Percentiles rank a stretch among this genome's conserved stretches.
These are phyloP conservation scores for Proterorhinus semilunaris DNA, from an alignment of 2,113 vertebrate genomes.

Conservation along the genomic window DNA sequence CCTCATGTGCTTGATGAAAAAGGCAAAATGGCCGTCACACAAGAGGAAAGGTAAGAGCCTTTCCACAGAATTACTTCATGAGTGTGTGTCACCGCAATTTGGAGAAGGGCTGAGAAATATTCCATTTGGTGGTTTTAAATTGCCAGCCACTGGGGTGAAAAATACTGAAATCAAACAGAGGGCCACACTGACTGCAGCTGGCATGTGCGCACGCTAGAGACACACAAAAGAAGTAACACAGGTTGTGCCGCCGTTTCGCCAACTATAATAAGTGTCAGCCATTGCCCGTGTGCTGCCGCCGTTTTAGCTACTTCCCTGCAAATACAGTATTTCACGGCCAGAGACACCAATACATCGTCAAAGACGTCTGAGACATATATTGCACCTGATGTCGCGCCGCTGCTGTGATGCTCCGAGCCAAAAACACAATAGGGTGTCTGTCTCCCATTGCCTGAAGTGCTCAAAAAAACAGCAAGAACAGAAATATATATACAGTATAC, in stretches of 20 bases:
- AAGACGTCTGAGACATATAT: conserved; percentile 54
- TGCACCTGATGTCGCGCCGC: conserved; percentile 60
- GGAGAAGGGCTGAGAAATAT: conserved; percentile 61
- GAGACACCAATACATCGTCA: conserved; percentile 55
- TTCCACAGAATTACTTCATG: conserved; percentile 60
- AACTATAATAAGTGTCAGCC: conserved; percentile 49
- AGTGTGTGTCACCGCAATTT: conserved; percentile 69
- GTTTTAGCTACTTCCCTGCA: conserved; percentile 36
- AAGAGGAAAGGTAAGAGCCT: conserved; percentile 62
- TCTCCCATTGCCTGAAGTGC: conserved; percentile 50
- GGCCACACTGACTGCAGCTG: conserved; percentile 45
- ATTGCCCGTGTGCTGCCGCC: conserved; percentile 25
- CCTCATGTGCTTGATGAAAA: conserved; percentile 61
- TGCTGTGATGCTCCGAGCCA: conserved; percentile 46
- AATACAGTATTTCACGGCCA: conserved; percentile 51
- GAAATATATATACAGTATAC: conserved; percentile 24
- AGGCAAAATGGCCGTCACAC: conserved; percentile 47
- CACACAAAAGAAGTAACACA: conserved; percentile 41
- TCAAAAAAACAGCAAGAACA: neutral
- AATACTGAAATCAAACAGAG: conserved; percentile 65
- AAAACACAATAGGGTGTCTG: conserved; percentile 52
- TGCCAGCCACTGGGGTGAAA: conserved; percentile 67
- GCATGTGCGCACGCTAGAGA: conserved; percentile 23
- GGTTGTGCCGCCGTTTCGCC: conserved; percentile 25
- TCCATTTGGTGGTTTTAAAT: conserved; percentile 69